Evolutionary conservation across 2,797 vertebrate genomes (phyloP).

Genomic region (Pseudochirops cupreus): DNA sequence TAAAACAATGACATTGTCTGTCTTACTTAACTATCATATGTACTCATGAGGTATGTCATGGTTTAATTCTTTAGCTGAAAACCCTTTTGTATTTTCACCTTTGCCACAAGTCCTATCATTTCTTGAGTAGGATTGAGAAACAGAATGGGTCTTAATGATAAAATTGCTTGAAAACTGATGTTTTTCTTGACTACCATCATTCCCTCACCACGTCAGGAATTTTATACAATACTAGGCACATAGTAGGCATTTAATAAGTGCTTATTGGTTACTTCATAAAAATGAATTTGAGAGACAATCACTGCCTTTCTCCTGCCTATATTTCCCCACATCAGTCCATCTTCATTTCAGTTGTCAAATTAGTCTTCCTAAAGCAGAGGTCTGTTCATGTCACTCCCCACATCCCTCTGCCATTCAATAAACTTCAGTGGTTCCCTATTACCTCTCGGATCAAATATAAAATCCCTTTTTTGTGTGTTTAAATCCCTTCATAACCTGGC

Average conservation of each 20-base stretch:
- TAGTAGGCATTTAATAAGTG: not conserved
- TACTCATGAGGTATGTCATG: constrained; percentile 22
- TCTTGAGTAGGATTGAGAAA: constrained; percentile 19
- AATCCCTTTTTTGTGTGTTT: not conserved
- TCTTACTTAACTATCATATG: constrained; percentile 40
- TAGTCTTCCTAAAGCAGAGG: not conserved
- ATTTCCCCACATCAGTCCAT: not conserved
- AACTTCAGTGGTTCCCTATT: not conserved
- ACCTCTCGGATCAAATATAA: not conserved
- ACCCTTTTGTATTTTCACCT: constrained; percentile 31
- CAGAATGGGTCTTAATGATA: not conserved
- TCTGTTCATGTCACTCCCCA: not conserved
- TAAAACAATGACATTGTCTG: constrained; percentile 16
- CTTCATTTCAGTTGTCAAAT: not conserved
- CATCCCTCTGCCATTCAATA: not conserved
- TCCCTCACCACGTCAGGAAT: not conserved
- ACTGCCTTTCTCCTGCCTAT: not conserved
- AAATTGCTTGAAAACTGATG: not conserved
- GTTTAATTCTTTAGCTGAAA: constrained; percentile 41
- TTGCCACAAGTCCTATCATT: not conserved
- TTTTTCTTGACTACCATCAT: not conserved
- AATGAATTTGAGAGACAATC: not conserved
- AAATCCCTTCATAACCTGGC: not conserved
- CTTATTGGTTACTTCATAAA: not conserved
- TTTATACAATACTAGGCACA: not conserved